Percentiles rank a stretch among this genome's conserved stretches.
Conservation (phyloP, 2,888 invertebrate species). For the Axea sp. region DNA sequence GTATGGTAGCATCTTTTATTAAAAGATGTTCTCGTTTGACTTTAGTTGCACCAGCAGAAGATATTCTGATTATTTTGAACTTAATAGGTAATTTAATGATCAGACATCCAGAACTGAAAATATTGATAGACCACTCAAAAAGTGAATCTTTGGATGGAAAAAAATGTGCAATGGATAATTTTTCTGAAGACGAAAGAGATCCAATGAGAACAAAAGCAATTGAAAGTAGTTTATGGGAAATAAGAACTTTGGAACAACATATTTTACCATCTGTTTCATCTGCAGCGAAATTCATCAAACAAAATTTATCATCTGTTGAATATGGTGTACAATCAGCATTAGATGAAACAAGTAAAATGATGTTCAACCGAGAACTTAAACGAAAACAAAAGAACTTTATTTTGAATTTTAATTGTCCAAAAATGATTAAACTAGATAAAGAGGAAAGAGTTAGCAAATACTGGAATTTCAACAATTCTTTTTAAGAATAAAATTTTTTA, state of each 20-base stretch:
- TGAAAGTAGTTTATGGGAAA: constrained; percentile 96
- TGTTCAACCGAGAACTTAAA: constrained; percentile 89
- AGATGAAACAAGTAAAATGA: constrained; percentile 84
- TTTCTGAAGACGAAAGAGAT: constrained; percentile 89
- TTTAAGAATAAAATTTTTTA: no score
- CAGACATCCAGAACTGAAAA: constrained; percentile 91
- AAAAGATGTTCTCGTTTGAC: constrained; percentile 93
- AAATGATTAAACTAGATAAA: no score
- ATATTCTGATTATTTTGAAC: constrained; percentile 87
- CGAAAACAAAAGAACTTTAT: constrained; percentile 87
- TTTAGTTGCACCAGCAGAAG: constrained; percentile 90
- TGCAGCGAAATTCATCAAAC: constrained; percentile 86
- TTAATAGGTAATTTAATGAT: constrained; percentile 92
- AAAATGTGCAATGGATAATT: constrained; percentile 86
- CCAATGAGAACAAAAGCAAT: constrained; percentile 90
- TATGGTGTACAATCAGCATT: constrained; percentile 85
- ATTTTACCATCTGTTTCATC: constrained; percentile 85
- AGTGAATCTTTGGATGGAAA: constrained; percentile 73
- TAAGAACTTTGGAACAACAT: constrained; percentile 88
- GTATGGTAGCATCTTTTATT: constrained; percentile 94
- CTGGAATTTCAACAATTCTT: no score
- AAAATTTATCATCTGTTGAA: constrained; percentile 84
- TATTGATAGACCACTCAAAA: constrained; percentile 81
- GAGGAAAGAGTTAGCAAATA: no score
- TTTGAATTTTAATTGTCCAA: constrained; percentile 87